These are phyloP conservation scores for Sitta carolinensis DNA, from an alignment of 2,797 vertebrate species.

Conservation along the genomic window DNA sequence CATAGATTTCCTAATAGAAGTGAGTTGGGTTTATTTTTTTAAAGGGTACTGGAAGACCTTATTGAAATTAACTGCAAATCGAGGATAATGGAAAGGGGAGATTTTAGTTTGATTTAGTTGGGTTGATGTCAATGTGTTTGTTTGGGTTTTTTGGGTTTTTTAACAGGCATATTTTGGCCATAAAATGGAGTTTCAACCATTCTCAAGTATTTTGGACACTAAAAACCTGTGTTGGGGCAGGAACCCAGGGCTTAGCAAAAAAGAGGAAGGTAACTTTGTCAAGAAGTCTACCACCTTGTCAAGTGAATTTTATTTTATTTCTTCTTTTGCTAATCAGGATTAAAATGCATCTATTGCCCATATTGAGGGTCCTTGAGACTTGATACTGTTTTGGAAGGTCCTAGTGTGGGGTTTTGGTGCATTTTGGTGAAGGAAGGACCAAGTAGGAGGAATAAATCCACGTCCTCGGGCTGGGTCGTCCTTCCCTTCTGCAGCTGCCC, in stretches of 20 bases:
- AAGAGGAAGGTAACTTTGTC: background rate
- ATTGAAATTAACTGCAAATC: background rate
- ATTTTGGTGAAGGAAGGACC: background rate
- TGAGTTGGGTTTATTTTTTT: background rate
- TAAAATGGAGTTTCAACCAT: background rate
- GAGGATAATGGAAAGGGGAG: background rate
- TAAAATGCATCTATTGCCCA: background rate
- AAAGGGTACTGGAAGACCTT: background rate
- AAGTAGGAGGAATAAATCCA: background rate
- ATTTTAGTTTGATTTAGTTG: background rate
- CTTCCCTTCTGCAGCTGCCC: background rate
- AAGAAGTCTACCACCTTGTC: background rate
- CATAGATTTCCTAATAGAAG: background rate
- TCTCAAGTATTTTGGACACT: background rate
- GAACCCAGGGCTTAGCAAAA: background rate
- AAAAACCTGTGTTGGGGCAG: background rate
- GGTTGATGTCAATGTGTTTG: background rate
- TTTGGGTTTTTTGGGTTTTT: background rate
- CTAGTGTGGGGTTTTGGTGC: background rate
- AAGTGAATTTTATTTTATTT: background rate
- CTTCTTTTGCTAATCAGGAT: background rate
- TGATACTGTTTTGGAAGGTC: background rate
- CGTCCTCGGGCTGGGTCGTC: fast-evolving
- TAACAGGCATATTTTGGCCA: background rate
- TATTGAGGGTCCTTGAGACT: background rate